These are phyloP conservation scores for Chlorospingus flavigularis DNA, from an alignment of 2,797 vertebrate species.

Conservation along the genomic window DNA sequence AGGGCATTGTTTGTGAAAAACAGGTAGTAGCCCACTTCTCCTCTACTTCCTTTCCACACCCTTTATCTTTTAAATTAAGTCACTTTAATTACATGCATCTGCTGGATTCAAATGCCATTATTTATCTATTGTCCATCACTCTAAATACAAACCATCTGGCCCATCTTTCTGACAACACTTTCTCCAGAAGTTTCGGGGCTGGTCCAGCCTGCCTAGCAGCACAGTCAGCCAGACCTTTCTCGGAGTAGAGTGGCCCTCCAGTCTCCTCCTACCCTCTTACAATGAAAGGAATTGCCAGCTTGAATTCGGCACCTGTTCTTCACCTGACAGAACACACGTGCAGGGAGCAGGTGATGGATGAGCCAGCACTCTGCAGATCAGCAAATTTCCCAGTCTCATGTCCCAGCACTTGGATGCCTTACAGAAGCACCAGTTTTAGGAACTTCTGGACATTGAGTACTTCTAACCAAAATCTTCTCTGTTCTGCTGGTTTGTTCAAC, in stretches of 20 bases:
- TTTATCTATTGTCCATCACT: neutral
- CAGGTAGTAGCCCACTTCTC: neutral
- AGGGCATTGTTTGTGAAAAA: neutral
- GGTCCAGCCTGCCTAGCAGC: neutral
- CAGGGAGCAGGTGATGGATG: neutral
- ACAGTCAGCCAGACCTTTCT: neutral
- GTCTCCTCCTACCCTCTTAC: neutral
- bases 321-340: accelerated
- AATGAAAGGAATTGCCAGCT: neutral
- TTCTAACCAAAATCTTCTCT: neutral
- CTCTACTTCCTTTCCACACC: neutral
- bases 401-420: neutral
- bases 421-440: neutral
- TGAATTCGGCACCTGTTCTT: neutral
- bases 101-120: neutral
- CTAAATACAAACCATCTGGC: neutral
- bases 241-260: neutral
- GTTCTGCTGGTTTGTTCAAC: neutral
- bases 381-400: neutral
- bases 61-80: neutral
- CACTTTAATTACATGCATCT: accelerated
- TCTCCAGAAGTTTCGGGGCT: neutral
- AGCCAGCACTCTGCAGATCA: neutral
- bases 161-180: neutral
- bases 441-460: neutral